These are phyloP conservation scores for Heliothis subflexa DNA, from an alignment of 1,140 invertebrate genomes.

Conservation along the genomic window DNA sequence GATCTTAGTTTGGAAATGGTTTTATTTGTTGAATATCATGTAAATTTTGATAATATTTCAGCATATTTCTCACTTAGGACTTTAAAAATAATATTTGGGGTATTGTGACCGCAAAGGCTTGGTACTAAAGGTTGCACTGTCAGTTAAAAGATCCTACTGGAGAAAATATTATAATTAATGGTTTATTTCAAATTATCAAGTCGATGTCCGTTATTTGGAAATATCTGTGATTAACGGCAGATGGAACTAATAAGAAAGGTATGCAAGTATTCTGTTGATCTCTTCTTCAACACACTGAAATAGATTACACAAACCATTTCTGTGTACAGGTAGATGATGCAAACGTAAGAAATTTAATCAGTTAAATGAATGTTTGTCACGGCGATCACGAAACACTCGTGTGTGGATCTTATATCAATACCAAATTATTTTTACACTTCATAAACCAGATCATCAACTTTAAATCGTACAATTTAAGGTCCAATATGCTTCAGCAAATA, in stretches of 20 bases:
- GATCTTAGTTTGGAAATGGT: neutral
- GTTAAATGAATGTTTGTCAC: conserved; percentile 66
- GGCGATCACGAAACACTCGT: conserved; percentile 62
- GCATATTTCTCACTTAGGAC: no score
- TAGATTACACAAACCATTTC: conserved; percentile 3
- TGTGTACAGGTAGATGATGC: conserved; percentile 32
- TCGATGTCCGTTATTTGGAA: neutral
- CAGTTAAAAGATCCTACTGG: no score
- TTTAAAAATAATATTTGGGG: no score
- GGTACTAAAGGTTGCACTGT: no score
- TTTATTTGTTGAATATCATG: neutral
- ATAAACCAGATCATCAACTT: conserved; percentile 7
- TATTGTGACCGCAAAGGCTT: no score
- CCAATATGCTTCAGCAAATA: conserved; percentile 15
- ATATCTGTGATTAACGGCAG: no score
- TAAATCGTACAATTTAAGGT: neutral
- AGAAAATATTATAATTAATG: no score
- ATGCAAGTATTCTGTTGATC: neutral
- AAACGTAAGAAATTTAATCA: conserved; percentile 55
- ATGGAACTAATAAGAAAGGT: no score
- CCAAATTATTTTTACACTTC: conserved; percentile 17
- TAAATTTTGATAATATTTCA: no score
- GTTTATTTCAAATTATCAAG: no score
- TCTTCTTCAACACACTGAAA: neutral
- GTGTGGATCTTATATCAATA: conserved; percentile 54